Percentiles rank a stretch among this genome's conserved stretches.
phyloP scores from a whole-genome alignment of 2,888 invertebrate genomes.

The Homarus gammarus region DNA sequence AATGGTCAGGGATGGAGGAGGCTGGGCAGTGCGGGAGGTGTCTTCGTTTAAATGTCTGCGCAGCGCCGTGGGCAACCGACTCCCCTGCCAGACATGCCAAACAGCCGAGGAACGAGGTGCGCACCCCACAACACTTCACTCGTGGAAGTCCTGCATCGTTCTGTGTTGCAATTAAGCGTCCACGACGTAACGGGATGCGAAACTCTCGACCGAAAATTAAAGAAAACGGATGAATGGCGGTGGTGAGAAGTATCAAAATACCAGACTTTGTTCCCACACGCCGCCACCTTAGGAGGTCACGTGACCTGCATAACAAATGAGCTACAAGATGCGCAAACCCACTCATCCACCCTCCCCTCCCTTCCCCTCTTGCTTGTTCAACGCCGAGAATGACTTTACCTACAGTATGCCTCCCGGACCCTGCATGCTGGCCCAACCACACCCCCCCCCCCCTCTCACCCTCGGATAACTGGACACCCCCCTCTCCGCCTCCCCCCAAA shows the following conservation, averaged over 20 bases:
- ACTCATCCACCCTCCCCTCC: no score
- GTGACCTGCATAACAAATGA: constrained; percentile 55
- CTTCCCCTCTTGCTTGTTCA: no score
- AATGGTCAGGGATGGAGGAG: background rate
- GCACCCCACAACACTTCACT: constrained; percentile 37
- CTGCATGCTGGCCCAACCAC: no score
- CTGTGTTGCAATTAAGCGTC: constrained; percentile 10
- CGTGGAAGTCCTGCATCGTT: constrained; percentile 35
- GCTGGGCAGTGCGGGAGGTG: constrained; percentile 2
- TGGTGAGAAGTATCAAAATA: constrained; percentile 45
- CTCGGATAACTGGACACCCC: no score
- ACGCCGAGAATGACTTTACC: no score
- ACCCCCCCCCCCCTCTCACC: no score
- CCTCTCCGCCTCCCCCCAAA: no score
- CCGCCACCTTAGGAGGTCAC: constrained; percentile 55
- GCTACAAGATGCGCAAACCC: constrained; percentile 44
- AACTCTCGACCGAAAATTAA: constrained; percentile 39
- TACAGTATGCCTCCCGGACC: no score
- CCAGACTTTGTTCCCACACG: constrained; percentile 58
- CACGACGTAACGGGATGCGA: constrained; percentile 10
- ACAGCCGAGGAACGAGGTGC: constrained; percentile 37
- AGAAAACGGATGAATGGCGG: constrained; percentile 40
- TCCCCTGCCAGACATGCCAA: constrained; percentile 42
- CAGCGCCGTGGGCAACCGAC: constrained; percentile 27
- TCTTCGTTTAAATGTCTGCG: constrained; percentile 52